Conservation (phyloP, 1,140 invertebrate species). For the Solen grandis region DNA sequence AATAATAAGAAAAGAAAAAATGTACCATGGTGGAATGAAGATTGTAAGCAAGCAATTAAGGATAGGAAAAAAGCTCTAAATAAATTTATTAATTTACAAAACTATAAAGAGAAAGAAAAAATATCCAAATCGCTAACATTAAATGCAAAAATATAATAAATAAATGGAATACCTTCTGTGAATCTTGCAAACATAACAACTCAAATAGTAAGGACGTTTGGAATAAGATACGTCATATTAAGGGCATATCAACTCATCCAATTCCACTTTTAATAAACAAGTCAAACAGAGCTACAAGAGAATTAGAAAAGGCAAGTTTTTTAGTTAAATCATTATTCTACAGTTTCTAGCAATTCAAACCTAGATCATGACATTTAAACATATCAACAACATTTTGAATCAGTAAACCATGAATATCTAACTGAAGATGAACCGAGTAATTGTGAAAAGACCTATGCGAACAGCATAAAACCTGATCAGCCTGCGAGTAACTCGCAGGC, state of each 20-base stretch:
- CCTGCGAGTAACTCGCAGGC: no score
- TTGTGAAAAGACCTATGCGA: no score
- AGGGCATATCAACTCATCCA: neutral
- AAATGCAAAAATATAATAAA: conserved; percentile 1
- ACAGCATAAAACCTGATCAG: no score
- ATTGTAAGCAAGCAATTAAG: neutral
- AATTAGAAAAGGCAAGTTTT: neutral
- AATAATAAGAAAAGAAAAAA: neutral
- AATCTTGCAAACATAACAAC: neutral
- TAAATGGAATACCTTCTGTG: neutral
- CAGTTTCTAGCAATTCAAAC: neutral
- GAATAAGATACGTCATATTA: neutral
- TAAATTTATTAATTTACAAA: neutral
- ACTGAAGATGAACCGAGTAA: no score
- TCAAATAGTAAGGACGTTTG: neutral
- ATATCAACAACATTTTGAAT: no score
- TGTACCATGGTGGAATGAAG: no score
- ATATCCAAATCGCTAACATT: neutral
- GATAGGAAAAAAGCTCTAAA: conserved; percentile 3
- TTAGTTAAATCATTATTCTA: neutral
- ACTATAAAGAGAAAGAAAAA: neutral
- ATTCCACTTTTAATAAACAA: neutral
- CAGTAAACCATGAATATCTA: no score
- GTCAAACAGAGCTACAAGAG: neutral
- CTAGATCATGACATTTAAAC: no score